A percentile compares a stretch with the other conserved stretches of the same genome.
phyloP scores from a whole-genome alignment of 2,888 invertebrate genomes.

The Operophtera brumata region DNA sequence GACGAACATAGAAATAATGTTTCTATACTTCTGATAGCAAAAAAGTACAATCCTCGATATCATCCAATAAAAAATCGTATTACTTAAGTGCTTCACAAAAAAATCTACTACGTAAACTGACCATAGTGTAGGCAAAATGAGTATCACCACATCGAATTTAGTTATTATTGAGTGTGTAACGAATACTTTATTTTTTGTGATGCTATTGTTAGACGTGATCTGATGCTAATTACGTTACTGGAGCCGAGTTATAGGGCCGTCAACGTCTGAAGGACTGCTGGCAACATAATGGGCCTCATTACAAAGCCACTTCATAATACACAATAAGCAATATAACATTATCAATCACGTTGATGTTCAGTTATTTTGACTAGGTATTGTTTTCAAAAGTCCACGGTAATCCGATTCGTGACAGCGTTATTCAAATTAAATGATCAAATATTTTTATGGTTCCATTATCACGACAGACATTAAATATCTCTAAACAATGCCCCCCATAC shows the following conservation, averaged over 20 bases:
- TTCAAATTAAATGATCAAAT: background rate
- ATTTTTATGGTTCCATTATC: conserved; percentile 1
- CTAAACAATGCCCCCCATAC: conserved; percentile 8
- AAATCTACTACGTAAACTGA: conserved; percentile 10
- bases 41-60: conserved; percentile 1
- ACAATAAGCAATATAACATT: no score
- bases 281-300: no score
- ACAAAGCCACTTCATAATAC: no score
- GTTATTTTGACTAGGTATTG: background rate
- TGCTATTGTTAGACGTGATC: conserved; percentile 45
- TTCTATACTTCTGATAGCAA: background rate
- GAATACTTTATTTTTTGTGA: conserved; percentile 43
- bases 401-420: background rate
- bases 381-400: background rate
- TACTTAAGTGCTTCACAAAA: conserved; percentile 20
- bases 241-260: conserved; percentile 35
- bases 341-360: no score
- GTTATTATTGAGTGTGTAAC: conserved; percentile 38
- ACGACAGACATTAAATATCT: conserved; percentile 1
- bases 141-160: conserved; percentile 35
- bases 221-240: conserved; percentile 40
- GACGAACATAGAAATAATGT: background rate
- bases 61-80: conserved; percentile 18
- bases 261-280: background rate
- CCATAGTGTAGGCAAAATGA: conserved; percentile 15